Conservation (phyloP, 2,797 vertebrate genomes). For the Heterohyrax brucei region DNA sequence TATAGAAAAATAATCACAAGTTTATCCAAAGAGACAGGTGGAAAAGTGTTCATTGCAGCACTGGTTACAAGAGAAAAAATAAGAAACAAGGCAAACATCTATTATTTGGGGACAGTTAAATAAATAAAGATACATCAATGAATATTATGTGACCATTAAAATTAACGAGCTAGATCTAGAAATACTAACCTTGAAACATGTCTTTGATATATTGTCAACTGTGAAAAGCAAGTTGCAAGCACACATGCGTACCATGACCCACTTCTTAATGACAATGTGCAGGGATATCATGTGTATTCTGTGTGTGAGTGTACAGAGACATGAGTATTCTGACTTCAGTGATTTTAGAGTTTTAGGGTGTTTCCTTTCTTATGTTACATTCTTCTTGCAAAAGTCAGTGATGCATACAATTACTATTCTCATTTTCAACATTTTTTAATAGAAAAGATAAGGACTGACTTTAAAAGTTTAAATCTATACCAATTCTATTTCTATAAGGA, state of each 20-base stretch:
- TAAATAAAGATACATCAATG: conserved; percentile 50
- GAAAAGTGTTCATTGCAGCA: not conserved
- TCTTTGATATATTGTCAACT: conserved; percentile 18
- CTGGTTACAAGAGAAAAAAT: not conserved
- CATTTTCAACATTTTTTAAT: not conserved
- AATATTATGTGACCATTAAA: conserved; percentile 50
- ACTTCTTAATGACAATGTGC: not conserved
- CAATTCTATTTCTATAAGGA: not conserved
- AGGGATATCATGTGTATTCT: not conserved
- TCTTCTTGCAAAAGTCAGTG: not conserved
- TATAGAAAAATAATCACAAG: not conserved
- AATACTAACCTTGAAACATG: conserved; percentile 38
- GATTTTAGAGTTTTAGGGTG: not conserved
- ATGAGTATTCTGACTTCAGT: not conserved
- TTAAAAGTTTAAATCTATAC: conserved; percentile 9
- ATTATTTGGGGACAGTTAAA: conserved; percentile 48
- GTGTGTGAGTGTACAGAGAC: too few relatives aligned
- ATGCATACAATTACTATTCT: not conserved
- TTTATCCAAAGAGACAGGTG: not conserved
- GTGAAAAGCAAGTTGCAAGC: conserved; percentile 38
- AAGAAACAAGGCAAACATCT: not conserved
- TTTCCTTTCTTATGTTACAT: conserved; percentile 6
- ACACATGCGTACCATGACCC: not conserved
- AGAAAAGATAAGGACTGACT: not conserved
- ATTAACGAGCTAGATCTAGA: conserved; percentile 58